These are phyloP conservation scores for Trissolcus basalis DNA, from an alignment of 1,140 invertebrate genomes.

Conservation along the genomic window DNA sequence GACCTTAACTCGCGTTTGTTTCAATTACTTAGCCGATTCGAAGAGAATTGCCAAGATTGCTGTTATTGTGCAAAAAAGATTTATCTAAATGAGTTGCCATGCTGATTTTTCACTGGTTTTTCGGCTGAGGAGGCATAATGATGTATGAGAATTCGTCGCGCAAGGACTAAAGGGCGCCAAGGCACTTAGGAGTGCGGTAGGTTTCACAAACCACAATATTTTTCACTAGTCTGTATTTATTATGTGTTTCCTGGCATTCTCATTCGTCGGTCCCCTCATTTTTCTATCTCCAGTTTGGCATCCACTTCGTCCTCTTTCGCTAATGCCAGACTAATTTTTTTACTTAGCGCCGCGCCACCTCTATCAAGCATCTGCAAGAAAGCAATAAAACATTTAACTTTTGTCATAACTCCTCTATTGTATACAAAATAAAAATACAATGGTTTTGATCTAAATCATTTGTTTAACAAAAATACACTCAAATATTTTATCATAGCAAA, in stretches of 20 bases:
- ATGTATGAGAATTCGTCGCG: slow-evolving; percentile 64
- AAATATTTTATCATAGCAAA: too few species aligned
- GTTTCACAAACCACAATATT: slow-evolving; percentile 67
- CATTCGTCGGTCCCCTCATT: slow-evolving; percentile 33
- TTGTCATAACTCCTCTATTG: too few species aligned
- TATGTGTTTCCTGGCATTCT: slow-evolving; percentile 60
- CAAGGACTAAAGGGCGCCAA: slow-evolving; percentile 66
- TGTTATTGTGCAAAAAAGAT: slow-evolving; percentile 37
- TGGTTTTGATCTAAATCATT: too few species aligned
- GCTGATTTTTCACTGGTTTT: slow-evolving; percentile 61
- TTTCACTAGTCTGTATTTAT: slow-evolving; percentile 69
- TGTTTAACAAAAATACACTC: too few species aligned
- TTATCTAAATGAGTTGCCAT: slow-evolving; percentile 56
- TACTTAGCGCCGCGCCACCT: too few species aligned
- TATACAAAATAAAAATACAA: too few species aligned
- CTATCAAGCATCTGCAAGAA: too few species aligned
- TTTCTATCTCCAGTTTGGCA: slow-evolving; percentile 43
- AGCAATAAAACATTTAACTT: too few species aligned
- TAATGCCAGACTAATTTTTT: slow-evolving; percentile 56
- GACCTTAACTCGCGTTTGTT: background rate
- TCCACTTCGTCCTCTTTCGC: slow-evolving; percentile 53
- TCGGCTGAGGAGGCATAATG: slow-evolving; percentile 57
- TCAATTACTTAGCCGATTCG: slow-evolving; percentile 48
- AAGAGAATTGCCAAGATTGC: slow-evolving; percentile 39
- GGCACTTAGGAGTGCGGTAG: slow-evolving; percentile 68